Conservation (phyloP, 2,888 invertebrate species). For the Cepaea hortensis region DNA sequence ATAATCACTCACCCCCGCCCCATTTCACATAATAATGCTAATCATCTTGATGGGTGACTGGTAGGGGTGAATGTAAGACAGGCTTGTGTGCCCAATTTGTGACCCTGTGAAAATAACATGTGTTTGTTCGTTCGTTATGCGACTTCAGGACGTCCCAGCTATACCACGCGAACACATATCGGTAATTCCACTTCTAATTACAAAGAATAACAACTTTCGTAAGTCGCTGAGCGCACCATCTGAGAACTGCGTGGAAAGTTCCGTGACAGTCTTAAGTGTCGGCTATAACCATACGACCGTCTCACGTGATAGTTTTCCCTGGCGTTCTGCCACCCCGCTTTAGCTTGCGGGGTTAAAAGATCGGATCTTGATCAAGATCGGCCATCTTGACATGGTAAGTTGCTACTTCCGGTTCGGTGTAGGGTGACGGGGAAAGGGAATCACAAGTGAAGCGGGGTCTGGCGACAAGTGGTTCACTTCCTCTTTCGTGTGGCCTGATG, state of each 20-base stretch:
- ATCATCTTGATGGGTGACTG: no score
- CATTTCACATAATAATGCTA: no score
- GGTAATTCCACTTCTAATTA: not conserved
- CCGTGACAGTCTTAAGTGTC: not conserved
- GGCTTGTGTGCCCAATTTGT: no score
- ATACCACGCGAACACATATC: no score
- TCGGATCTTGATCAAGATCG: constrained; percentile 1
- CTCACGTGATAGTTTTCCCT: not conserved
- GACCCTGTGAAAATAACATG: no score
- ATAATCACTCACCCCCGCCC: no score
- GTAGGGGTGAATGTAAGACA: no score
- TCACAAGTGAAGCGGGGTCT: not conserved
- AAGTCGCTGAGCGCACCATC: not conserved
- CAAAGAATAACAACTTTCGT: no score
- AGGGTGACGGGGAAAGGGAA: constrained; percentile 20
- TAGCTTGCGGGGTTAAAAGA: not conserved
- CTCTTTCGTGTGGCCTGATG: constrained; percentile 28
- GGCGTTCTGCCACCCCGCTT: constrained; percentile 20
- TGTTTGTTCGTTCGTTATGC: no score
- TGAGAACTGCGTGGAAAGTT: no score
- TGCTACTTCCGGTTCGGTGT: constrained; percentile 36
- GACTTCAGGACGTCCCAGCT: no score
- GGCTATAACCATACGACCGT: not conserved
- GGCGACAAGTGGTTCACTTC: constrained; percentile 24
- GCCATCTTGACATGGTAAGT: constrained; percentile 12